Base-by-base conservation (phyloP, 2,113 vertebrate species). In the Tympanuchus pallidicinctus region DNA sequence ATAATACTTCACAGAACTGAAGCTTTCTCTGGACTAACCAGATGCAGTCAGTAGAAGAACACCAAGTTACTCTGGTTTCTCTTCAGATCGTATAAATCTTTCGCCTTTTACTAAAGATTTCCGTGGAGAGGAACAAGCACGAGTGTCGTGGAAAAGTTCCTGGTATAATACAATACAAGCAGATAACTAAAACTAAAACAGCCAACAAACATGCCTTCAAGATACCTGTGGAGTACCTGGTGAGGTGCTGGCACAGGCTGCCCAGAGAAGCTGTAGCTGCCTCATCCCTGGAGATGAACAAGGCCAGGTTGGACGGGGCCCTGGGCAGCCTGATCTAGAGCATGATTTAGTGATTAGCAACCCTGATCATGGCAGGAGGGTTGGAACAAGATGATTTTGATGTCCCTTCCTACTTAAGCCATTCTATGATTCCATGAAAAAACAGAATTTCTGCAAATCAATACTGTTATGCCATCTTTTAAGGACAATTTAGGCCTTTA, bases 61-160 rank as follows among this genome's bases (percentile, higher is more conserved):
- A 64, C 8, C 3, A 17, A 18, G 22, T n/a, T 93, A 65, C 84
- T 56, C 54, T 30, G 54, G 94, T 95, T 94, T 94, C 73, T 95
- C 84, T 94, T 95, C 92, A 95, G 42, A 83, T 36, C 84, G 78
- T 0, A 92, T 92, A 94, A 94, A 93, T 96, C 88, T 95, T 95
- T 96, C 89, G 91, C 94, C 93, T 95, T 95, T 95, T 95, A 94
- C 77, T 95, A 93, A 96, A 94, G 93, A 90, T 94, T 95, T 95
- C 89, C 70, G 91, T 93, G 91, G 91, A 95, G 88, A 95, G 82
- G 3, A 87, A 74, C 73, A 70, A 0, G 14, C 4, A 48, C 73
- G 83, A 90, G 83, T 90, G 56, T 72, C 6, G 18, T 13, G 0
- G 0, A 64, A 79, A 17, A 18, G 22, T 32, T 82, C 34, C 48